Base-by-base conservation (phyloP, 92 coral and sea anemone species). In the Phenganax marumi region DNA sequence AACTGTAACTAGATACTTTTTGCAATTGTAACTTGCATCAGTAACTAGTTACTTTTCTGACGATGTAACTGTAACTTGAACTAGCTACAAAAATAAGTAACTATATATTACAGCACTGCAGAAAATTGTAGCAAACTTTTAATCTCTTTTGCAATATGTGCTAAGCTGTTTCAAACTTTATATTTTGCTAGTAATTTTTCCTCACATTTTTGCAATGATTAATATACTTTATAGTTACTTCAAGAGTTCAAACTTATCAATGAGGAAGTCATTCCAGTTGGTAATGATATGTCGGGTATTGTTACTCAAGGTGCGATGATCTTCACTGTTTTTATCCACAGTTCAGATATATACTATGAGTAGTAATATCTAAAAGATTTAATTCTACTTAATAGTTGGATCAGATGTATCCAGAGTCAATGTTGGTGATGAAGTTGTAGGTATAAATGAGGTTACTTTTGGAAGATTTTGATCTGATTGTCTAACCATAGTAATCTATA, bases 351-450 rank as follows among this genome's bases (percentile, higher is more conserved):
- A 2, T 62, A 26, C 46, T 21, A 49, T 21, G 16, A 69, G 13
- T 17, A 82, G 23, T 51, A 16, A 6, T 5, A 21, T 21, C 21
- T 50, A 5, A 33, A 12, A 48, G 43, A 13, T 75, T 73, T 5
- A 23, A 39, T n/a, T 26, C 22, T 68, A 51, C 53, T 46, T 18
- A 81, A 57, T 52, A 95, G 98, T 92, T 78, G 98, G 98, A 66
- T 79, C 93, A 21, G 91, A 87, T 52, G 97, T 95, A 4, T 84
- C 96, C 60, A 85, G 89, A 73, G 88, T 95, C 14, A 87, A 89
- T 74, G 91, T 95, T 65, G 98, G 98, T 13, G 97, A 95, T 90
- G 98, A 95, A 74, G 98, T 95, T 58, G 88, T 92, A 82, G 98
- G 98, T 92, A 52, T 52, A 73, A 50, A 50, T 33, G 3, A 50